phyloP scores from a whole-genome alignment of 2,888 invertebrate genomes.

The Crossocerus cetratus region DNA sequence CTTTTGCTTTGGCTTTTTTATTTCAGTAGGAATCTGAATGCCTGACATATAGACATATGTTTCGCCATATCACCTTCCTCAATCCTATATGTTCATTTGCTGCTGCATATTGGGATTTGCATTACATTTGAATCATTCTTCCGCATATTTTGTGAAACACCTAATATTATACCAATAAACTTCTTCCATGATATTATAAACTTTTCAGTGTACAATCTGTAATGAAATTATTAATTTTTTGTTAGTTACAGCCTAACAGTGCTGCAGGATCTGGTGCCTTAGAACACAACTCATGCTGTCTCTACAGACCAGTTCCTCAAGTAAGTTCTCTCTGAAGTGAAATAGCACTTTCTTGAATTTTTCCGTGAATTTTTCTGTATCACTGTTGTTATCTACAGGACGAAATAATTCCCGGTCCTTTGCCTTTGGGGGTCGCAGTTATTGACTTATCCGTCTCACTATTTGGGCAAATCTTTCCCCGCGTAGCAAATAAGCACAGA shows the following conservation, averaged over 20 bases:
- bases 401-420: slow-evolving; percentile 84
- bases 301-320: slow-evolving; percentile 85
- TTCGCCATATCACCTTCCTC: background rate
- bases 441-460: slow-evolving; percentile 95
- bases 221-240: slow-evolving; percentile 42
- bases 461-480: slow-evolving; percentile 96
- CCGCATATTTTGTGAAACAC: background rate
- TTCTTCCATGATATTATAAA: background rate
- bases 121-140: background rate
- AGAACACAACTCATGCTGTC: slow-evolving; percentile 96
- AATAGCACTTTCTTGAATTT: too few species aligned
- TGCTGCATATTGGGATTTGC: slow-evolving; percentile 9
- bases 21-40: background rate
- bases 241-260: slow-evolving; percentile 94
- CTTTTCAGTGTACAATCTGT: too few species aligned
- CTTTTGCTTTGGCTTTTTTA: slow-evolving; percentile 19
- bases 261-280: slow-evolving; percentile 97
- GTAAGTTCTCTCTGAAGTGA: slow-evolving; percentile 71
- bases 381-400: slow-evolving; percentile 74
- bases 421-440: slow-evolving; percentile 96
- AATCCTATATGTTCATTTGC: background rate
- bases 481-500: slow-evolving; percentile 96
- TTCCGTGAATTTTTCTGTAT: background rate
- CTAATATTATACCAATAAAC: background rate
- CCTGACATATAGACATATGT: too few species aligned